Percentiles rank a stretch among this genome's conserved stretches.
Conservation (phyloP, 2,797 vertebrate genomes). For the Melanotaenia pygmaea region DNA sequence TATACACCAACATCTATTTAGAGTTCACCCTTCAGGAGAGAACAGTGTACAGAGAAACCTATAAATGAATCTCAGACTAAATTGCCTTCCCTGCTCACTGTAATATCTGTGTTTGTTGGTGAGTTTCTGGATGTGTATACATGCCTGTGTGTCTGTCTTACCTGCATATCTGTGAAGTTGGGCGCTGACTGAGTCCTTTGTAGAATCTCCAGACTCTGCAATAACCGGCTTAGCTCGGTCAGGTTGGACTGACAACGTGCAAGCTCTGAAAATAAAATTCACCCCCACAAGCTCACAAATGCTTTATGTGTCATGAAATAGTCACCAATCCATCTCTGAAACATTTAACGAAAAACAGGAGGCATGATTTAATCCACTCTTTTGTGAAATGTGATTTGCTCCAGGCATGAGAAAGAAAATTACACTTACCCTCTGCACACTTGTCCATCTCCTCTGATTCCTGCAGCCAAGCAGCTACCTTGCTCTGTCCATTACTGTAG, state of each 20-base stretch:
- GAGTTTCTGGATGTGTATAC: neutral
- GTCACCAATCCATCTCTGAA: slow-evolving; percentile 27
- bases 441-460: slow-evolving; percentile 99
- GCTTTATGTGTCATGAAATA: slow-evolving; percentile 28
- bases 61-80: neutral
- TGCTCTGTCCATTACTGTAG: slow-evolving; percentile 95
- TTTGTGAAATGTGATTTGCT: slow-evolving; percentile 45
- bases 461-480: slow-evolving; percentile 96
- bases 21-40: neutral
- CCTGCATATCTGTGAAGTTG: slow-evolving; percentile 99
- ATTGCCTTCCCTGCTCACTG: slow-evolving; percentile 1
- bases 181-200: slow-evolving; percentile 98
- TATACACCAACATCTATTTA: slow-evolving; percentile 1
- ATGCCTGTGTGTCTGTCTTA: slow-evolving; percentile 67
- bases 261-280: slow-evolving; percentile 87
- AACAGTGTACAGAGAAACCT: neutral
- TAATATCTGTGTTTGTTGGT: neutral
- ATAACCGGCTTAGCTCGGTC: slow-evolving; percentile 93
- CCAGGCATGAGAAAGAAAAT: slow-evolving; percentile 12
- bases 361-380: slow-evolving; percentile 39
- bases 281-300: slow-evolving; percentile 34
- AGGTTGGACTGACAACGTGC: slow-evolving; percentile 95
- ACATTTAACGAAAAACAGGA: slow-evolving; percentile 9
- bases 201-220: slow-evolving; percentile 97
- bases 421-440: slow-evolving; percentile 93